Percentiles rank a stretch among this genome's conserved stretches.
Evolutionary conservation across 2,113 vertebrate species (phyloP).

Genomic region (Toxotes jaculatrix): DNA sequence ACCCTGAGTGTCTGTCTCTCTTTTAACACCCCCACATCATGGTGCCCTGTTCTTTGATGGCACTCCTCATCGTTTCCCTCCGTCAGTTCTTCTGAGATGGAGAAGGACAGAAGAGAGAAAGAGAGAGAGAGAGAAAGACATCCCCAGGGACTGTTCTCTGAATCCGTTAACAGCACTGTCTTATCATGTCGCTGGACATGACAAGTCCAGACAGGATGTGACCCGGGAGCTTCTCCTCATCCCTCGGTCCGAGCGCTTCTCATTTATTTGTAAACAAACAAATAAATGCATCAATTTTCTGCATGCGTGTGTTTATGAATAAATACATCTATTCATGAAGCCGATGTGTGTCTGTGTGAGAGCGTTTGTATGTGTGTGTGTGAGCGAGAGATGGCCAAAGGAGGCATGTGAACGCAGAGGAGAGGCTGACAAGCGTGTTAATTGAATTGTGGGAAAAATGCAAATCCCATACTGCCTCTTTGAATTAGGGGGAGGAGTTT

Average conservation of each 20-base stretch:
- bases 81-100: conserved; percentile 40
- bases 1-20: conserved; percentile 50
- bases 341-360: conserved; percentile 29
- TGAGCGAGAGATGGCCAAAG: conserved; percentile 43
- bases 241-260: not conserved
- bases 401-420: conserved; percentile 69
- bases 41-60: conserved; percentile 28
- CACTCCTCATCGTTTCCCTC: conserved; percentile 33
- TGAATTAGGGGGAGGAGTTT: conserved; percentile 77
- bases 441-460: conserved; percentile 88
- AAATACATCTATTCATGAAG: conserved; percentile 45
- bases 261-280: conserved; percentile 59
- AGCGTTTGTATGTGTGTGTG: conserved; percentile 33
- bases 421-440: conserved; percentile 84
- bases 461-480: conserved; percentile 75
- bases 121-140: conserved; percentile 3
- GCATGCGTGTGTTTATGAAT: conserved; percentile 51
- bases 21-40: conserved; percentile 11
- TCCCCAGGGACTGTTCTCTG: conserved; percentile 50
- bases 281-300: conserved; percentile 54
- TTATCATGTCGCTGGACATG: conserved; percentile 55
- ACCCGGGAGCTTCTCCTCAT: conserved; percentile 31
- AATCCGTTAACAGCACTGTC: conserved; percentile 56
- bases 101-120: conserved; percentile 28
- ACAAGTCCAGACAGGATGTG: conserved; percentile 68